Percentiles rank a stretch among this genome's conserved stretches.
Conservation (phyloP, 2,888 invertebrate genomes). For the Drosophila histrio region DNA sequence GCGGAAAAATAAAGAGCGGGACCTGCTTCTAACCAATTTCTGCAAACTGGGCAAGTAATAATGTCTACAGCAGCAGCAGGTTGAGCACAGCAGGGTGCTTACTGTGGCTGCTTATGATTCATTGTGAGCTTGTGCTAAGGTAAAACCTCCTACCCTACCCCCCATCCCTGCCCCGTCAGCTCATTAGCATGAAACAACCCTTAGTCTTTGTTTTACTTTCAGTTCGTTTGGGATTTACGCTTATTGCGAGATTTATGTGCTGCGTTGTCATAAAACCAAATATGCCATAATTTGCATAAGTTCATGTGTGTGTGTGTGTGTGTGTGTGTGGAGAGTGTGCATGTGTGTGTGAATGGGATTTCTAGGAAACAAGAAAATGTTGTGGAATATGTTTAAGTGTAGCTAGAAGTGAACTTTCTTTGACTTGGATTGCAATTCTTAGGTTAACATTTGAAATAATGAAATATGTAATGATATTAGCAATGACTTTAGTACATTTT, state of each 20-base stretch:
- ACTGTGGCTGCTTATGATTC: constrained; percentile 53
- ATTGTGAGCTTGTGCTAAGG: constrained; percentile 62
- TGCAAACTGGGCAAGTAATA: constrained; percentile 62
- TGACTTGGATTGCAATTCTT: background rate
- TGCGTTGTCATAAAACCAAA: constrained; percentile 68
- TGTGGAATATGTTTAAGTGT: background rate
- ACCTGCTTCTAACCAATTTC: constrained; percentile 16
- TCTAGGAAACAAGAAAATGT: background rate
- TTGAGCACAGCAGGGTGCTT: constrained; percentile 22
- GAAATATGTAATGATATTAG: background rate
- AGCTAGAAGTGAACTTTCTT: background rate
- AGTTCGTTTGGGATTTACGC: constrained; percentile 53
- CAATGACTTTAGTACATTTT: background rate
- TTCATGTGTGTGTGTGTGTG: constrained; percentile 12
- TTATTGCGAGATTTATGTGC: constrained; percentile 67
- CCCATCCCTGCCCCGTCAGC: background rate
- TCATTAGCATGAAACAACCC: constrained; percentile 74
- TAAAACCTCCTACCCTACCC: constrained; percentile 29
- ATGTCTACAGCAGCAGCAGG: constrained; percentile 41
- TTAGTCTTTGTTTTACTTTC: constrained; percentile 39
- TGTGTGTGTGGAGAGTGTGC: background rate
- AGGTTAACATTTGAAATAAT: background rate
- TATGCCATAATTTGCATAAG: constrained; percentile 69
- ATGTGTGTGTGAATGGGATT: background rate
- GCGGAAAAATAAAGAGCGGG: constrained; percentile 13